Conservation (phyloP, 2,113 vertebrate genomes). For the Solea solea region DNA sequence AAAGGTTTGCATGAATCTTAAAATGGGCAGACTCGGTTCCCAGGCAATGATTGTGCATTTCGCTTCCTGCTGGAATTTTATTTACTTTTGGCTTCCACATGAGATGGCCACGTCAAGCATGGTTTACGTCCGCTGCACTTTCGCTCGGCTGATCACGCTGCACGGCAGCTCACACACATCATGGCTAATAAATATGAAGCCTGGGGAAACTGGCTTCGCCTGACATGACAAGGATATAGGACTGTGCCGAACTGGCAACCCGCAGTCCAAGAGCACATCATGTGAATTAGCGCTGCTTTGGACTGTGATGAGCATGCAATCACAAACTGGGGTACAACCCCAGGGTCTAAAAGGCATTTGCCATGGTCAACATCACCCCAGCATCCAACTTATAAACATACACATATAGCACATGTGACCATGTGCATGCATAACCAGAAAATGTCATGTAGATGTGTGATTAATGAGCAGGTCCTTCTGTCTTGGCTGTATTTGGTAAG, state of each 20-base stretch:
- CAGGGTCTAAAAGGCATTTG: slow-evolving; percentile 19
- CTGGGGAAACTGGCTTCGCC: slow-evolving; percentile 46
- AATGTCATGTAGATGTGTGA: slow-evolving; percentile 52
- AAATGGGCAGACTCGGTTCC: slow-evolving; percentile 56
- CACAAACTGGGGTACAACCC: slow-evolving; percentile 38
- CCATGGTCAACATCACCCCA: slow-evolving; percentile 18
- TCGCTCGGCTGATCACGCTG: slow-evolving; percentile 59
- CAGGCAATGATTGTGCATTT: slow-evolving; percentile 73
- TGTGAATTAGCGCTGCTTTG: slow-evolving; percentile 39
- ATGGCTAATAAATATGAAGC: slow-evolving; percentile 70
- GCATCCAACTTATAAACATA: slow-evolving; percentile 18
- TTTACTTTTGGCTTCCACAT: slow-evolving; percentile 77
- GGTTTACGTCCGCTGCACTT: slow-evolving; percentile 69
- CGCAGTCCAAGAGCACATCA: slow-evolving; percentile 41
- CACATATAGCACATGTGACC: not conserved
- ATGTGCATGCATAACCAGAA: slow-evolving; percentile 27
- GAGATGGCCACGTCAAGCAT: slow-evolving; percentile 77
- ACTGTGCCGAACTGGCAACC: slow-evolving; percentile 51
- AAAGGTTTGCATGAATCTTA: slow-evolving; percentile 55
- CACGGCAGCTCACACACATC: slow-evolving; percentile 67
- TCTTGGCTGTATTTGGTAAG: slow-evolving; percentile 5
- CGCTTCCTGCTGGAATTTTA: slow-evolving; percentile 71
- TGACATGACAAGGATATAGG: slow-evolving; percentile 42
- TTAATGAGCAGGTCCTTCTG: slow-evolving; percentile 19
- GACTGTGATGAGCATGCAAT: slow-evolving; percentile 57